These are phyloP conservation scores for Glyptemys insculpta DNA, from an alignment of 2,797 vertebrate species.

Conservation along the genomic window DNA sequence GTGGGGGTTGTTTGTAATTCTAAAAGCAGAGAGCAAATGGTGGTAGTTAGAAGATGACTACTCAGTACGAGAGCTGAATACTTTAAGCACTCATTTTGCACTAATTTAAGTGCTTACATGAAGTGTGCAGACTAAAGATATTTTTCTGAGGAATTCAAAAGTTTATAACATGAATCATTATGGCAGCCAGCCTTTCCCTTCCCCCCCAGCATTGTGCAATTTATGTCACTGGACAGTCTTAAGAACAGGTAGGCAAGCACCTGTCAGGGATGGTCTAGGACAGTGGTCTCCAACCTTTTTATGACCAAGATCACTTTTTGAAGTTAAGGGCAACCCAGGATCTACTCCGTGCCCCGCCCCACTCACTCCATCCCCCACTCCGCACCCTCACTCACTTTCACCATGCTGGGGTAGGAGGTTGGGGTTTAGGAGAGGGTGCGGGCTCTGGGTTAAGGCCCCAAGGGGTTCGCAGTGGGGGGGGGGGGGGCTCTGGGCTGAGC, in stretches of 20 bases:
- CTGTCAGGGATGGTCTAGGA: not conserved
- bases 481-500: too few relatives aligned
- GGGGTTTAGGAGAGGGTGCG: too few relatives aligned
- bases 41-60: not conserved
- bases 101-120: not conserved
- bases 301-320: too few relatives aligned
- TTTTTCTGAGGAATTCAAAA: not conserved
- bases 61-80: not conserved
- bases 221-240: not conserved
- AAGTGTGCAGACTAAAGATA: not conserved
- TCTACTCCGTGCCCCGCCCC: too few relatives aligned
- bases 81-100: not conserved
- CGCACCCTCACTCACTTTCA: too few relatives aligned
- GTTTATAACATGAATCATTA: not conserved
- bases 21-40: not conserved
- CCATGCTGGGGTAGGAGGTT: too few relatives aligned
- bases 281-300: too few relatives aligned
- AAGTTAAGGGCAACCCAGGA: too few relatives aligned
- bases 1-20: not conserved
- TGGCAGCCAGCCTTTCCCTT: fast-evolving
- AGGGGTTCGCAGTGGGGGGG: too few relatives aligned
- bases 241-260: not conserved
- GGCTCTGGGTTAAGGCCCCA: too few relatives aligned
- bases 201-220: fast-evolving
- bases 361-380: too few relatives aligned